phyloP scores from a whole-genome alignment of 2,113 vertebrate species.

The Clupea harengus region DNA sequence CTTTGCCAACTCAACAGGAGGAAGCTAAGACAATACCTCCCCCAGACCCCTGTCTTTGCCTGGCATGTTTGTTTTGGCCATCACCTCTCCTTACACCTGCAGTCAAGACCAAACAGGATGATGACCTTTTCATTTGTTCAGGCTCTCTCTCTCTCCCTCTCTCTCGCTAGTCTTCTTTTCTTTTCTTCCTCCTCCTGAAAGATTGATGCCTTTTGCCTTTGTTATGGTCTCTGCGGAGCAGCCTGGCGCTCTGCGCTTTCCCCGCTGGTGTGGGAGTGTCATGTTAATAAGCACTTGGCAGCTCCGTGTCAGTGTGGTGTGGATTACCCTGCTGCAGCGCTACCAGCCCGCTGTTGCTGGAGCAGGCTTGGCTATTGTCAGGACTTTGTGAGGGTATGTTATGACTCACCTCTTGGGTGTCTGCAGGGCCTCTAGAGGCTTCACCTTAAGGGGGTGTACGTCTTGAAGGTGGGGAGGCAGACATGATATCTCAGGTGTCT shows the following conservation, averaged over 20 bases:
- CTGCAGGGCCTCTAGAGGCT: neutral
- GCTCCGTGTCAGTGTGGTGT: slow-evolving; percentile 20
- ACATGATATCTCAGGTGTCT: neutral
- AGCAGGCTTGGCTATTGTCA: slow-evolving; percentile 17
- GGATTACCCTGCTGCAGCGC: neutral
- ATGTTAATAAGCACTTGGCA: slow-evolving; percentile 23
- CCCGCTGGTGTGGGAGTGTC: slow-evolving; percentile 18
- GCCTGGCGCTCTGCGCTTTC: slow-evolving; percentile 49
- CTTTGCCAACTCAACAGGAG: slow-evolving; percentile 30
- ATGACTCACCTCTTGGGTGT: slow-evolving; percentile 5
- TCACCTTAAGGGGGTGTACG: neutral
- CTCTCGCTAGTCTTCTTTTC: slow-evolving; percentile 11
- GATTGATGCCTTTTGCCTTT: slow-evolving; percentile 45
- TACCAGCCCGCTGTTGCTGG: slow-evolving; percentile 8
- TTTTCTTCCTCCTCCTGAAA: slow-evolving; percentile 21
- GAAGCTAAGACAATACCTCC: slow-evolving; percentile 28
- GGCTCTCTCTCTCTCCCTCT: slow-evolving; percentile 4
- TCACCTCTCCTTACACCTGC: slow-evolving; percentile 28
- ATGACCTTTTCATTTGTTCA: slow-evolving; percentile 36
- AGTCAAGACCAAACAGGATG: slow-evolving; percentile 42
- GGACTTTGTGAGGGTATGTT: neutral
- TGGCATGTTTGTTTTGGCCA: slow-evolving; percentile 18
- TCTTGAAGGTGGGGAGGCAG: neutral
- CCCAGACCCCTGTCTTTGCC: slow-evolving; percentile 11
- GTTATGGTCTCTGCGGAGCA: slow-evolving; percentile 60